Base-by-base conservation (phyloP, 1,140 invertebrate species). In the Radopholus similis region DNA sequence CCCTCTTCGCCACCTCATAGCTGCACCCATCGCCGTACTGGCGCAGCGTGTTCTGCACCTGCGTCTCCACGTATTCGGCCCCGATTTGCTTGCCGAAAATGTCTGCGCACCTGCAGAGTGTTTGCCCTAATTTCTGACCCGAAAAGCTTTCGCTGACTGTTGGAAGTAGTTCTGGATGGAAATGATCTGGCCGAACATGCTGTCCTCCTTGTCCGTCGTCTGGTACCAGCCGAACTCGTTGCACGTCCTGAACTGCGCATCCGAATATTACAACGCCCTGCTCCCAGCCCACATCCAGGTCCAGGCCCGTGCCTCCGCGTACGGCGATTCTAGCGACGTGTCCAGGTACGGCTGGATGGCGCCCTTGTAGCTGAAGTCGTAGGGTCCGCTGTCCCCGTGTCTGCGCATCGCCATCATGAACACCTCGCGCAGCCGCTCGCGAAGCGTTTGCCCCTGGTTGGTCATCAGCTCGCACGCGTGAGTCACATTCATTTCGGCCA, bases 241-340 rank as follows among this genome's bases (percentile, higher is more conserved):
- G 37, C 70, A 71, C 18, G 42, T 32, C 15, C 73, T n/a, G n/a
- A n/a, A n/a, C n/a, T n/a, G n/a, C n/a, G n/a, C n/a, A n/a, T n/a
- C n/a, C n/a, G n/a, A n/a, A n/a, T n/a, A n/a, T n/a, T n/a, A n/a
- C n/a, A n/a, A n/a, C n/a, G n/a, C n/a, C n/a, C n/a, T n/a, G n/a
- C n/a, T n/a, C n/a, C n/a, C n/a, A n/a, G n/a, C 32, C 72, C 72
- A 71, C 70, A 75, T 66, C 70, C 70, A 71, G 13, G 70, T 72
- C 35, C 70, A 72, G n/a, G 13, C 42, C 9, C 23, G 47, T 9
- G 70, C 67, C 15, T 28, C 71, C 72, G 1, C 66, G 72, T 8
- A 74, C 72, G 11, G n/a, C n/a, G n/a, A n/a, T n/a, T n/a, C n/a
- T n/a, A n/a, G n/a, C n/a, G n/a, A n/a, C n/a, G n/a, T n/a, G n/a